A percentile compares a stretch with the other conserved stretches of the same genome.
phyloP scores from a whole-genome alignment of 1,140 invertebrate species.

The Aphidius ervi region DNA sequence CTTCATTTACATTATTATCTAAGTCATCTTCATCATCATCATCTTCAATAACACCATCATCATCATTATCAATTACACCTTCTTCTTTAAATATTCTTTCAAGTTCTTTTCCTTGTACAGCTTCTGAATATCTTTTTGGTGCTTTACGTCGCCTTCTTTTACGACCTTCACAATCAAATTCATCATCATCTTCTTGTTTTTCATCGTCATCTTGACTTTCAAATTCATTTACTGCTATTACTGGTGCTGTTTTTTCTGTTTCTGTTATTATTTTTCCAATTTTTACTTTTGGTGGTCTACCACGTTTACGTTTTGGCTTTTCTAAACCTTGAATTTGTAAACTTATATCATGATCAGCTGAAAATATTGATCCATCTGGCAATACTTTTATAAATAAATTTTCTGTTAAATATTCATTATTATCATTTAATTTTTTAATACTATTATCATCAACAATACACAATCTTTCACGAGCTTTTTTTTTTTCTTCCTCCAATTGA shows the following conservation, averaged over 20 bases:
- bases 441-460: slow-evolving; percentile 26
- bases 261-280: slow-evolving; percentile 31
- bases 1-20: too few relatives aligned
- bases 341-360: slow-evolving; percentile 56
- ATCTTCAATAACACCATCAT: slow-evolving; percentile 48
- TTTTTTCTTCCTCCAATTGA: slow-evolving; percentile 44
- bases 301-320: slow-evolving; percentile 64
- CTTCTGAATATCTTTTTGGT: slow-evolving; percentile 63
- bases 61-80: slow-evolving; percentile 65
- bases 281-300: slow-evolving; percentile 60
- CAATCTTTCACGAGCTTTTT: slow-evolving; percentile 34
- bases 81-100: slow-evolving; percentile 69
- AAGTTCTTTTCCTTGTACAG: slow-evolving; percentile 69
- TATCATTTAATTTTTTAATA: slow-evolving; percentile 22
- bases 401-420: slow-evolving; percentile 47
- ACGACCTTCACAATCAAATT: slow-evolving; percentile 57
- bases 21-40: slow-evolving; percentile 41
- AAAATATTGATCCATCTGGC: slow-evolving; percentile 56
- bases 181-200: slow-evolving; percentile 50
- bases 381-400: slow-evolving; percentile 54
- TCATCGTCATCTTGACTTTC: slow-evolving; percentile 46
- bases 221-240: slow-evolving; percentile 29
- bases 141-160: slow-evolving; percentile 59
- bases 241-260: not conserved
- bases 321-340: slow-evolving; percentile 61